These are phyloP conservation scores for Melinaea menophilus DNA, from an alignment of 2,888 invertebrate genomes.

Conservation along the genomic window DNA sequence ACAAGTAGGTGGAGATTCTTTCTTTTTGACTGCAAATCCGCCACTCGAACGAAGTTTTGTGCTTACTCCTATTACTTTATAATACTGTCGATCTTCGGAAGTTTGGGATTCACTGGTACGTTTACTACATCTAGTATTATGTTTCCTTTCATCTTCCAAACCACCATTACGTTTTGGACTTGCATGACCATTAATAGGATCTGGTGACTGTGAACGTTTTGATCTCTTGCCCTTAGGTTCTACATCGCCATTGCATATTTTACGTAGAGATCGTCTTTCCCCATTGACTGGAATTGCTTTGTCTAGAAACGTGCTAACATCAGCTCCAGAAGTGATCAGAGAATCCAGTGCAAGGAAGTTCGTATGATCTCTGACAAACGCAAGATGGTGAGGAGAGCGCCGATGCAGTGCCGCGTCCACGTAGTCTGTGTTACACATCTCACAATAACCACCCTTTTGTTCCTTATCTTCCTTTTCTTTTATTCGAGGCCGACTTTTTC, in stretches of 20 bases:
- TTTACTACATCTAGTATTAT: constrained; percentile 59
- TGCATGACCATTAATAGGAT: constrained; percentile 47
- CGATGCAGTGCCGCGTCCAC: constrained; percentile 83
- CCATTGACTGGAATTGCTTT: constrained; percentile 70
- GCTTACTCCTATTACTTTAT: constrained; percentile 84
- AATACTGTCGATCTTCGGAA: constrained; percentile 75
- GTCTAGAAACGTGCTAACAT: constrained; percentile 83
- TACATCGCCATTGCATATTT: constrained; percentile 61
- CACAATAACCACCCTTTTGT: constrained; percentile 83
- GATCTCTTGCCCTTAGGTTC: constrained; percentile 50
- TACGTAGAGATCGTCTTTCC: constrained; percentile 59
- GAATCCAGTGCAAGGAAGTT: constrained; percentile 87
- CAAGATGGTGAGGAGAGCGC: constrained; percentile 84
- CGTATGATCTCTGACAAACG: constrained; percentile 84
- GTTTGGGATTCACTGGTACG: constrained; percentile 43
- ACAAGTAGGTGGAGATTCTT: constrained; percentile 70
- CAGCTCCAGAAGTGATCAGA: constrained; percentile 81
- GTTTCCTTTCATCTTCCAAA: constrained; percentile 54
- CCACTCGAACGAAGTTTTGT: constrained; percentile 82
- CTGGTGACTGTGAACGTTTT: constrained; percentile 55
- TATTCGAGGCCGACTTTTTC: constrained; percentile 68
- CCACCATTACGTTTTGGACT: constrained; percentile 57
- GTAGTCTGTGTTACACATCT: constrained; percentile 88
- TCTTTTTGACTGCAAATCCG: constrained; percentile 54
- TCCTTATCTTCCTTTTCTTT: constrained; percentile 68